Conservation (phyloP, 2,797 vertebrate species). For the Bradypodion ventrale region DNA sequence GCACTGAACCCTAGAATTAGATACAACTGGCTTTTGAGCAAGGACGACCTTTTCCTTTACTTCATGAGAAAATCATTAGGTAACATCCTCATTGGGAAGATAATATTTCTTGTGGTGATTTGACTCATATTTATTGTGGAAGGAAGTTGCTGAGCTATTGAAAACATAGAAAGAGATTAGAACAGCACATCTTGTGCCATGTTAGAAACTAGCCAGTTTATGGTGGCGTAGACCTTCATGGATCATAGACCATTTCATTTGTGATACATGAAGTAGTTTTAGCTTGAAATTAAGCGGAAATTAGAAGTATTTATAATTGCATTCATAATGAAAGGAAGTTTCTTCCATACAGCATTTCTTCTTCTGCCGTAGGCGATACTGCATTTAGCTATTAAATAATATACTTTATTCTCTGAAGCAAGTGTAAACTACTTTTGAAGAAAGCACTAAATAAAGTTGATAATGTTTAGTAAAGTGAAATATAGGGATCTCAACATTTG, state of each 20-base stretch:
- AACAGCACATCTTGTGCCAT: background rate
- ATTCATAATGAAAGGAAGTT: background rate
- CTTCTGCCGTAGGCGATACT: no score
- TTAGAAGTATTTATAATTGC: background rate
- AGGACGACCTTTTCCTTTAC: no score
- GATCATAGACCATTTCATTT: background rate
- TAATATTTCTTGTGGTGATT: background rate
- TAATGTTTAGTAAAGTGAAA: conserved; percentile 47
- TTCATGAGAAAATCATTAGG: background rate
- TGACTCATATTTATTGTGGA: background rate
- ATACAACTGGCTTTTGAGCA: no score
- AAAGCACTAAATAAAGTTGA: conserved; percentile 36
- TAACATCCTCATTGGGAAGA: background rate
- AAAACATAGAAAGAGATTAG: background rate
- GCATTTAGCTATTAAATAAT: conserved; percentile 15
- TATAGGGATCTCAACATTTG: conserved; percentile 20
- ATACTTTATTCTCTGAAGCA: conserved; percentile 1
- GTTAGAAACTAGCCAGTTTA: background rate
- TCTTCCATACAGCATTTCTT: no score
- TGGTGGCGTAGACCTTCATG: background rate
- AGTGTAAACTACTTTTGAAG: conserved; percentile 39
- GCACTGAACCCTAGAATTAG: no score
- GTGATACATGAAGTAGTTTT: background rate
- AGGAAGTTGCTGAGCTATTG: background rate
- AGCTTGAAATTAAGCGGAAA: background rate